Percentiles rank a stretch among this genome's conserved stretches.
Conservation (phyloP, 2,797 vertebrate species). For the Kryptolebias ocellatus region DNA sequence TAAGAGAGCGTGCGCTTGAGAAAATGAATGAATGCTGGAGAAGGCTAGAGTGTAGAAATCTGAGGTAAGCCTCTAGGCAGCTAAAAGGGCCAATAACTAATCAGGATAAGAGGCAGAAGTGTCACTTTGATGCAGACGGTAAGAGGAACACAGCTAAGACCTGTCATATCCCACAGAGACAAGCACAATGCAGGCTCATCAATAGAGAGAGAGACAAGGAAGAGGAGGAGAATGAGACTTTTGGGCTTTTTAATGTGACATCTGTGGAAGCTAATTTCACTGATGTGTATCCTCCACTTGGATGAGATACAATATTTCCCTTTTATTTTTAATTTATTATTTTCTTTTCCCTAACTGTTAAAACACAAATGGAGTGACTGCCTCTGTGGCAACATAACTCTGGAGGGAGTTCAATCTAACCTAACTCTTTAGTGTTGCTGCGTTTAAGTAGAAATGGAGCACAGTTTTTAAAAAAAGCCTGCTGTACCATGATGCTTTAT, state of each 20-base stretch:
- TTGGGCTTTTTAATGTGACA: slow-evolving; percentile 57
- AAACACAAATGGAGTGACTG: slow-evolving; percentile 51
- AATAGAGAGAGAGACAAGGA: slow-evolving; percentile 41
- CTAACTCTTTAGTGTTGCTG: slow-evolving; percentile 4
- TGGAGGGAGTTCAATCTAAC: slow-evolving; percentile 62
- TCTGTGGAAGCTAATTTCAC: slow-evolving; percentile 54
- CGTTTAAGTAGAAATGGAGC: slow-evolving; percentile 9
- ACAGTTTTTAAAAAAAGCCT: slow-evolving; percentile 9
- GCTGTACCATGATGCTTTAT: neutral
- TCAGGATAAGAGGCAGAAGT: slow-evolving; percentile 54
- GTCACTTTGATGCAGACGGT: slow-evolving; percentile 52
- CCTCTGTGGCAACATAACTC: slow-evolving; percentile 32
- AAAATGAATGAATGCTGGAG: slow-evolving; percentile 17
- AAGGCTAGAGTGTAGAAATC: neutral
- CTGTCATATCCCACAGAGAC: slow-evolving; percentile 28
- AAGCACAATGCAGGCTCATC: slow-evolving; percentile 33
- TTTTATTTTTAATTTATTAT: neutral
- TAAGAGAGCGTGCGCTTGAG: neutral
- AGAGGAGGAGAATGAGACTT: slow-evolving; percentile 62
- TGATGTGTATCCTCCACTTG: slow-evolving; percentile 53
- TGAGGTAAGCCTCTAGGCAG: slow-evolving; percentile 8
- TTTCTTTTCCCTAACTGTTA: slow-evolving; percentile 17
- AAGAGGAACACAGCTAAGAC: slow-evolving; percentile 36
- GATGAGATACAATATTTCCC: slow-evolving; percentile 53
- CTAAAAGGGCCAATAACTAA: slow-evolving; percentile 38